Evolutionary conservation across 30 jellyfish, hydroid and myxozoan genomes (phyloP).

Genomic region (Hydra vulgaris): DNA sequence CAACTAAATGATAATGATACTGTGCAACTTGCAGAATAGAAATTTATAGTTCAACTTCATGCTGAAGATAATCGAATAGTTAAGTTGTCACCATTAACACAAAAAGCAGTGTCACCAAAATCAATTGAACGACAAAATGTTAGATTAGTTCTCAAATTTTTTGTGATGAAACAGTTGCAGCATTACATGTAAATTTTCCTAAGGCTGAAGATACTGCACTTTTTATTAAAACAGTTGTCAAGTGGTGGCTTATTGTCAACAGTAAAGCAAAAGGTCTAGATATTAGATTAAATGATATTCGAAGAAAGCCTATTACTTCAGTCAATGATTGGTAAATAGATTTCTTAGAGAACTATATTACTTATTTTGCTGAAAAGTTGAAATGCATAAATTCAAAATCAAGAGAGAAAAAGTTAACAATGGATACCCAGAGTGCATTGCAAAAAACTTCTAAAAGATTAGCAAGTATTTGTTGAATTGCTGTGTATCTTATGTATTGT

Average conservation of each 20-base stretch:
- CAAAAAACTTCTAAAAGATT: background rate
- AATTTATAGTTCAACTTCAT: background rate
- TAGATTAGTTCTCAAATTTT: background rate
- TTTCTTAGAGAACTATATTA: background rate
- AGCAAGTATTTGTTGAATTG: background rate
- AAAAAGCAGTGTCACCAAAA: background rate
- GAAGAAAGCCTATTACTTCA: background rate
- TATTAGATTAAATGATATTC: background rate
- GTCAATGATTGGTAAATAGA: background rate
- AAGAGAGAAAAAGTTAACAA: background rate
- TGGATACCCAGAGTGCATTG: background rate
- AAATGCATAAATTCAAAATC: background rate
- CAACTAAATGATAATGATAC: background rate
- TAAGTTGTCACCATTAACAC: background rate
- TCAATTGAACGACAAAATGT: background rate
- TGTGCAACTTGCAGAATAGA: conserved; percentile 6
- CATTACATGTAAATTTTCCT: background rate
- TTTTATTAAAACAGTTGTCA: background rate
- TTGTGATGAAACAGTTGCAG: background rate
- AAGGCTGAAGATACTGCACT: background rate
- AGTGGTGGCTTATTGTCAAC: background rate
- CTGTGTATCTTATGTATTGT: background rate
- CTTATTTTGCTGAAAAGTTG: background rate
- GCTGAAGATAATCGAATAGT: background rate
- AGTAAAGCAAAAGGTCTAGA: background rate